These are phyloP conservation scores for Branchinecta lindahli DNA, from an alignment of 1,140 invertebrate species.

Conservation along the genomic window DNA sequence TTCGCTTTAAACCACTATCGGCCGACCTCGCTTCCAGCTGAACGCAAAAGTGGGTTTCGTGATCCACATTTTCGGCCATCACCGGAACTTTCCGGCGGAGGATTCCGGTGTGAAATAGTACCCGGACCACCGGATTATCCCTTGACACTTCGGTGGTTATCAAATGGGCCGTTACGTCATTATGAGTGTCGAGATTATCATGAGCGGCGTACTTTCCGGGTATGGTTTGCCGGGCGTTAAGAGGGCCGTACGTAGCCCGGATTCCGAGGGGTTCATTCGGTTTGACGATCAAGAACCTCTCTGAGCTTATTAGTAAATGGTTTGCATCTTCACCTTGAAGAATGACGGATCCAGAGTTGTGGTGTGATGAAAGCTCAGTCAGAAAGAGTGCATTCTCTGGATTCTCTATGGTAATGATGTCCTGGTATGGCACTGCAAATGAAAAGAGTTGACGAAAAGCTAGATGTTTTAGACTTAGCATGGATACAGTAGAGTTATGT, in stretches of 20 bases:
- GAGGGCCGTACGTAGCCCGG: slow-evolving; percentile 73
- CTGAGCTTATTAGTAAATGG: slow-evolving; percentile 22
- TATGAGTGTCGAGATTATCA: slow-evolving; percentile 47
- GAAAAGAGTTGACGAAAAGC: background rate
- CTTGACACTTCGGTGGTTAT: slow-evolving; percentile 63
- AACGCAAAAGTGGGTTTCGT: slow-evolving; percentile 1
- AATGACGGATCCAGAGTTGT: background rate
- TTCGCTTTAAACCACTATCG: background rate
- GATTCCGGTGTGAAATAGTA: slow-evolving; percentile 70
- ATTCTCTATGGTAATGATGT: background rate
- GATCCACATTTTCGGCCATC: background rate
- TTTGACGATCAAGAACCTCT: slow-evolving; percentile 69
- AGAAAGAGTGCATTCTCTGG: background rate
- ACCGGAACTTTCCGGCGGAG: background rate
- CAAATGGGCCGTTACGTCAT: slow-evolving; percentile 79
- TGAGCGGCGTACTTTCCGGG: slow-evolving; percentile 73
- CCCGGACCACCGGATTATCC: slow-evolving; percentile 67
- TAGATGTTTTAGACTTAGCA: no score
- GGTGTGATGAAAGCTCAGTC: background rate
- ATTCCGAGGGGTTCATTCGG: slow-evolving; percentile 70
- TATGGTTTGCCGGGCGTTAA: slow-evolving; percentile 80
- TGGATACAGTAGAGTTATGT: no score
- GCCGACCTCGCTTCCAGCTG: background rate
- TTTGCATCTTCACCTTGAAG: background rate
- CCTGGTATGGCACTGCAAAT: background rate